Evolutionary conservation across 2,113 vertebrate species (phyloP), one percentile per base, ranked within the genome.

Genomic region (Melanostigma gelatinosum): DNA sequence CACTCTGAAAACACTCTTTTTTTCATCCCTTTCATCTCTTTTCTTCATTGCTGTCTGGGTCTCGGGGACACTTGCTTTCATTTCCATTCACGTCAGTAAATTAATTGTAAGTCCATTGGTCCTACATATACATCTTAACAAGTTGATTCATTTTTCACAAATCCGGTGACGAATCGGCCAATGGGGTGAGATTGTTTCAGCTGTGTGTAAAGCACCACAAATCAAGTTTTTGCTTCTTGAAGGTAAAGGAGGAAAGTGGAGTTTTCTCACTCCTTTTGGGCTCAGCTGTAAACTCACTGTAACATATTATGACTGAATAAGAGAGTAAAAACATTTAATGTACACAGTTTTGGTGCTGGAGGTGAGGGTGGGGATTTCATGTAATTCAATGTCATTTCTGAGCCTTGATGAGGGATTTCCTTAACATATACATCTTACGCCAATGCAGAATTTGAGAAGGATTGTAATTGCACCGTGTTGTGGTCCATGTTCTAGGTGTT

Each of bases 51-150:
- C 84, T 73, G 75, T 86, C 90, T 86, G 68, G 80, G 54, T 65
- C 36, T 38, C 55, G 4, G 67, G 82, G 86, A 82, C 83, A 66
- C 77, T 79, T 62, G 40, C 67, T 75, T 87, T 85, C 71, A 86
- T 89, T 82, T 85, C 72, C 67, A 87, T 86, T 89, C 70, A 71
- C 72, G 67, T 84, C 80, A 85, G 77, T 60, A 82, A 82, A 78
- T 87, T 50, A 87, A 84, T 88, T 87, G 75, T 73, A 65, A 77
- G 76, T 88, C 75, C 64, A 71, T n/a, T 9, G 27, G 72, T 77
- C 29, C 54, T 42, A 60, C 52, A 65, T 24, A 77, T 83, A 82
- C 44, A 64, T 86, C 79, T 81, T 34, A n/a, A 52, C 69, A 63
- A 50, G 70, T 72, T 77, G 46, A 64, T 87, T 82, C 67, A 6